phyloP scores from a whole-genome alignment of 2,888 invertebrate species.

The Ganaspis brasiliensis region DNA sequence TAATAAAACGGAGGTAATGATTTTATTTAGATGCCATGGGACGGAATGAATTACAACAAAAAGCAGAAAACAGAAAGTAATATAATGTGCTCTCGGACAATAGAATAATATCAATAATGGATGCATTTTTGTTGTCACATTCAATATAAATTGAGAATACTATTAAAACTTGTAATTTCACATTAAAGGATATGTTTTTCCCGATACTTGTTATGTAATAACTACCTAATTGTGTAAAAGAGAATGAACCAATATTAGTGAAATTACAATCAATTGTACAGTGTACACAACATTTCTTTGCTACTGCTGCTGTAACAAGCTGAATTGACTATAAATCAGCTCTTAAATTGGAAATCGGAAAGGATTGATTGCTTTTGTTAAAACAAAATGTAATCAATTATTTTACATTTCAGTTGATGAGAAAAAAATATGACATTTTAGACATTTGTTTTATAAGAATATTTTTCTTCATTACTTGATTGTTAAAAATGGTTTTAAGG shows the following conservation, averaged over 20 bases:
- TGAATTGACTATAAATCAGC: not conserved
- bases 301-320: not conserved
- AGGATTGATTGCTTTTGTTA: not conserved
- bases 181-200: not conserved
- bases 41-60: no score
- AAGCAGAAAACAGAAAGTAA: no score
- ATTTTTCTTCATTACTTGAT: no score
- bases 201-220: conserved; percentile 18
- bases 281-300: not conserved
- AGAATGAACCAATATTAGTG: conserved; percentile 18
- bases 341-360: conserved; percentile 3
- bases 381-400: not conserved
- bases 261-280: conserved; percentile 7
- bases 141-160: not conserved
- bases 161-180: conserved; percentile 16
- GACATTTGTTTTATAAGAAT: no score
- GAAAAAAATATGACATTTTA: no score
- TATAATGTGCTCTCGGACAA: conserved; percentile 1
- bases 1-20: no score
- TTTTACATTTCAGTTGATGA: no score
- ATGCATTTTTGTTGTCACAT: conserved; percentile 9
- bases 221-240: not conserved
- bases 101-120: not conserved
- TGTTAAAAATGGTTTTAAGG: not conserved
- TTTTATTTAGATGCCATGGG: no score